Base-by-base conservation (phyloP, 2,797 vertebrate species). In the Dipus sagitta region DNA sequence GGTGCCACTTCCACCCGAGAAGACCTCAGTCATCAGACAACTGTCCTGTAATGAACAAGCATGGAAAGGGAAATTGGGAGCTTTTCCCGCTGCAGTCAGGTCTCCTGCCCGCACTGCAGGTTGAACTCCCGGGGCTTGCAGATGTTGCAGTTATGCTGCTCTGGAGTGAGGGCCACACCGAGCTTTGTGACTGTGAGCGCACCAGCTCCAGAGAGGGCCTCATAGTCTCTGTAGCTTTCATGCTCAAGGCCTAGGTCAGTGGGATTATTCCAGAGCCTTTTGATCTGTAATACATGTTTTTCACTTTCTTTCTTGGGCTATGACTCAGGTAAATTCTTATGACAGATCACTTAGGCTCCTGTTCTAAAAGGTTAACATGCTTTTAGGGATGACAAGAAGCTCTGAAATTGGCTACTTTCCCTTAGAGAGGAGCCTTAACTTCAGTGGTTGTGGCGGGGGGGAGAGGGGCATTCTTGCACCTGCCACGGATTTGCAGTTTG, bases 151-250 rank as follows among this genome's bases (percentile, higher is more conserved):
- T 75, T 30, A 28, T 30, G 10, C 21, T 18, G 77, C 54, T 86
- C 68, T 10, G n/a, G 60, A 13, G 17, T 1, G 68, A 84, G 11
- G 42, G 26, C 6, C 2, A 2, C 30, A 18, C 26, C 64, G 30
- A 9, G 52, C 72, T 74, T 0, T 5, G 26, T 62, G 90, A 30
- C 77, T 21, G 7, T 5, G 52, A 24, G 60, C n/a, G 80, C 6
- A 1, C 20, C 26, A 32, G 23, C 26, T 11, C 23, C 72, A 2
- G 0, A 0, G 0, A 20, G 2, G 20, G 47, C 21, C 9, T 7
- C 14, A 11, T 47, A 3, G 10, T 42, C 64, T 26, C 38, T 6
- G 64, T 3, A 2, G 11, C 24, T 77, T 34, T 52, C 0, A 32
- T 0, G 6, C 6, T 32, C 72, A 20, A 42, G 15, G 21, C 24